These are phyloP conservation scores for Lota lota DNA, from an alignment of 2,113 vertebrate species.

Conservation along the genomic window DNA sequence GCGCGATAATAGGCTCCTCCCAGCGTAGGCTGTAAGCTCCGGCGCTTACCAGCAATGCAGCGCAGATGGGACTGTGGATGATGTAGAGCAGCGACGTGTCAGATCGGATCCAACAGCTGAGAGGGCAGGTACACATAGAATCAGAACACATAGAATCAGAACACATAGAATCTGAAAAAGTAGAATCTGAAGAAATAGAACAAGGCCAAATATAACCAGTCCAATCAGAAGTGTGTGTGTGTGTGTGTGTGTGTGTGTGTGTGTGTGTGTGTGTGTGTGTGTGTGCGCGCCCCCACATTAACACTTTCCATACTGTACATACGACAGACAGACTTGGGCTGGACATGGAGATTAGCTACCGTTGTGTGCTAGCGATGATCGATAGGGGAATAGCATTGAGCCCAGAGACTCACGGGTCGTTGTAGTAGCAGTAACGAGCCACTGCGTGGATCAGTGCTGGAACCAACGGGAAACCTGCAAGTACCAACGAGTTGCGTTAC, in stretches of 20 bases:
- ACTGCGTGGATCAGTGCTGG: conserved; percentile 87
- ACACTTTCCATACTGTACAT: too few relatives aligned
- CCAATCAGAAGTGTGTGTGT: not conserved
- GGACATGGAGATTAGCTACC: not conserved
- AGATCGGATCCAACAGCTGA: conserved; percentile 93
- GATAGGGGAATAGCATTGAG: not conserved
- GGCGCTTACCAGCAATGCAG: conserved; percentile 85
- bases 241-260: not conserved
- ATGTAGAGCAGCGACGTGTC: conserved; percentile 92
- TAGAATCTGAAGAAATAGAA: conserved; percentile 1
- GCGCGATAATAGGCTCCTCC: too few relatives aligned
- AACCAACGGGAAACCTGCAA: conserved; percentile 88
- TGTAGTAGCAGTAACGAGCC: conserved; percentile 87
- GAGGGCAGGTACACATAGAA: not conserved
- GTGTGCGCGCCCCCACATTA: not conserved
- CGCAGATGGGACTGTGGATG: conserved; percentile 93
- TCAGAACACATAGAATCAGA: not conserved
- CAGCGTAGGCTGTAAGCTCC: not conserved
- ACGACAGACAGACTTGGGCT: too few relatives aligned
- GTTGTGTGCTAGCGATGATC: not conserved
- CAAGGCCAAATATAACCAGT: not conserved
- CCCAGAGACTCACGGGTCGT: conserved; percentile 85
- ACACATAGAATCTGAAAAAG: not conserved
- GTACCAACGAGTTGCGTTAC: not conserved
- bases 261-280: not conserved